phyloP scores from a whole-genome alignment of 2,797 vertebrate genomes.

The Bucorvus abyssinicus region DNA sequence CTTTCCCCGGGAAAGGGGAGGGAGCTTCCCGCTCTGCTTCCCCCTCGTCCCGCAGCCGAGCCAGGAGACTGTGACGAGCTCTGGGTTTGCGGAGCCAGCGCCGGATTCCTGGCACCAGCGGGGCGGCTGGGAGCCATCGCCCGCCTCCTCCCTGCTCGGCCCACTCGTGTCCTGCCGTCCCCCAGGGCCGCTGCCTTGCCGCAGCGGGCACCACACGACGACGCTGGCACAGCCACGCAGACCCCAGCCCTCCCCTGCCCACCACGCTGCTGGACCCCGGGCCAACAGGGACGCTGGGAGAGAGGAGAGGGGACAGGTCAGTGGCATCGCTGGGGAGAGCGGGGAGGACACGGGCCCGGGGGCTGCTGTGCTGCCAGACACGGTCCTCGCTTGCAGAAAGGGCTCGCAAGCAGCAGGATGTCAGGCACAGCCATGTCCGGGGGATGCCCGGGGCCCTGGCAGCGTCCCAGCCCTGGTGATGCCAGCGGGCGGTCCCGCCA shows the following conservation, averaged over 20 bases:
- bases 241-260: neutral
- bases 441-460: neutral
- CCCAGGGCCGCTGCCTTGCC: neutral
- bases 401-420: neutral
- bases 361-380: neutral
- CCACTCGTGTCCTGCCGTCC: neutral
- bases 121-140: slow-evolving; percentile 13
- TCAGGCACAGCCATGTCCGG: rapidly evolving
- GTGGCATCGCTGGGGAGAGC: neutral
- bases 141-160: slow-evolving; percentile 26
- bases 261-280: neutral
- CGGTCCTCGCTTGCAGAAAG: neutral
- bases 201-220: neutral
- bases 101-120: slow-evolving; percentile 38
- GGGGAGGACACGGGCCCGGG: neutral
- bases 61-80: slow-evolving; percentile 64
- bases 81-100: slow-evolving; percentile 34
- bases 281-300: neutral
- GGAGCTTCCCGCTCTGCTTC: slow-evolving; percentile 13
- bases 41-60: neutral
- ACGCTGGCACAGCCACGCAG: neutral
- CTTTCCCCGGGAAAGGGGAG: slow-evolving; percentile 19
- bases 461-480: neutral
- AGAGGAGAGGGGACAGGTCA: slow-evolving; percentile 29
- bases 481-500: rapidly evolving